Base-by-base conservation (phyloP, 2,888 invertebrate species). In the Pyrrhia umbra region DNA sequence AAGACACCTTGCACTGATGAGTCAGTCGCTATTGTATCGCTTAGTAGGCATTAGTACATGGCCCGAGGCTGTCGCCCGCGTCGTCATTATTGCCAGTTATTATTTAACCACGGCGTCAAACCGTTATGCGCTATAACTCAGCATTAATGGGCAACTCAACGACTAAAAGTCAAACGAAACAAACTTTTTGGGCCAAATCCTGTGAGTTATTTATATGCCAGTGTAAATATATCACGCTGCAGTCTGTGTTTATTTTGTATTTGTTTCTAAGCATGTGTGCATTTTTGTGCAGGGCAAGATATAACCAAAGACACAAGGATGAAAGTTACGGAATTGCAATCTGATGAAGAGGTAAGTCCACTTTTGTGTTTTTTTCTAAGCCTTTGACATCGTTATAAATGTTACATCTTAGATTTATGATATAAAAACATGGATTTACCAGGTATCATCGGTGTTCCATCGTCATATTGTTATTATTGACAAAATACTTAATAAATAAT, bases 251-350 rank as follows among this genome's bases (percentile, higher is more conserved):
- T 90, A 88, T 90, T 5, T 88, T 89, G 86, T 80, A n/a, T 77
- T 77, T 57, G 47, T 52, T 66, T 76, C 68, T 68, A 67, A 70
- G 74, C 82, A 81, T 77, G 83, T 86, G 84, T 76, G 73, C 85
- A 50, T 74, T 79, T 88, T 88, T 91, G 87, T 89, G 63, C 88
- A 95, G 95, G 95, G 88, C 95, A 95, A 86, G 95, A 95, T 82
- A 91, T 93, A 83, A 94, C 90, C 84, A 94, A 92, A 86, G 95
- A 95, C 66, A 95, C 92, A 57, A 92, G 95, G 85, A 92, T 95
- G 89, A 94, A 92, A 89, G 92, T 93, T 68, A 94, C 90, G 43
- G 95, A 95, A 75, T 74, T 94, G 50, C 92, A 90, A 52, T 90
- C 93, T 2, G 95, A 94, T 77, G 95, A 95, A 71, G 95, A 95